These are phyloP conservation scores for Bolborhynchus lineola DNA, from an alignment of 2,113 vertebrate genomes.

Conservation along the genomic window DNA sequence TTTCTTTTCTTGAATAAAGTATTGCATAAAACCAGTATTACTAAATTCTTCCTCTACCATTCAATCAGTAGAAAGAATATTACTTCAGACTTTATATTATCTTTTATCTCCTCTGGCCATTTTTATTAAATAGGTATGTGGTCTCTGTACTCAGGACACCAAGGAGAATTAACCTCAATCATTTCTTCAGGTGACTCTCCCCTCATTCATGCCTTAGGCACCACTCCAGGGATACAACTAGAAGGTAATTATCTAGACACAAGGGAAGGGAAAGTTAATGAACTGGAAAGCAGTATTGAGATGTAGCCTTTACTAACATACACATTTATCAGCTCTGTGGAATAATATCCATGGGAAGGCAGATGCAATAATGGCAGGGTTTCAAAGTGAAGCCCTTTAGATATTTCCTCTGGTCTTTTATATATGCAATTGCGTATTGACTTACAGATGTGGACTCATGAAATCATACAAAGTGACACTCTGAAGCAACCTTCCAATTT, in stretches of 20 bases:
- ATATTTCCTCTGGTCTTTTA: not conserved
- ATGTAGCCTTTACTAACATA: not conserved
- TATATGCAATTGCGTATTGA: not conserved
- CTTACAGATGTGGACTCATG: not conserved
- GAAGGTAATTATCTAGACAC: conserved; percentile 38
- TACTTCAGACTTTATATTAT: not conserved
- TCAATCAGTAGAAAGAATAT: not conserved
- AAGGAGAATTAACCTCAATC: not conserved
- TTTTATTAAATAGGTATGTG: not conserved
- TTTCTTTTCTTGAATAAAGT: not conserved
- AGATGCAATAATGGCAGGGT: not conserved
- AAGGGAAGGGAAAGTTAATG: conserved; percentile 43
- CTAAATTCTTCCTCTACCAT: not conserved
- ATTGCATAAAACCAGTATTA: not conserved
- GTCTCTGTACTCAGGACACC: not conserved
- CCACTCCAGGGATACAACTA: conserved; percentile 12
- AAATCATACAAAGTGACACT: not conserved
- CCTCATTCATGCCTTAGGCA: conserved; percentile 13
- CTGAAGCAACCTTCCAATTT: not conserved
- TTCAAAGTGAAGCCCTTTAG: not conserved
- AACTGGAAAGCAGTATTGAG: conserved; percentile 44
- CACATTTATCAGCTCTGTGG: not conserved
- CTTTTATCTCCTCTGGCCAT: not conserved
- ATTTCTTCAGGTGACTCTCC: conserved; percentile 23
- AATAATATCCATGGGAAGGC: not conserved